Conservation (phyloP, 2,113 vertebrate species). For the Nerophis ophidion region DNA sequence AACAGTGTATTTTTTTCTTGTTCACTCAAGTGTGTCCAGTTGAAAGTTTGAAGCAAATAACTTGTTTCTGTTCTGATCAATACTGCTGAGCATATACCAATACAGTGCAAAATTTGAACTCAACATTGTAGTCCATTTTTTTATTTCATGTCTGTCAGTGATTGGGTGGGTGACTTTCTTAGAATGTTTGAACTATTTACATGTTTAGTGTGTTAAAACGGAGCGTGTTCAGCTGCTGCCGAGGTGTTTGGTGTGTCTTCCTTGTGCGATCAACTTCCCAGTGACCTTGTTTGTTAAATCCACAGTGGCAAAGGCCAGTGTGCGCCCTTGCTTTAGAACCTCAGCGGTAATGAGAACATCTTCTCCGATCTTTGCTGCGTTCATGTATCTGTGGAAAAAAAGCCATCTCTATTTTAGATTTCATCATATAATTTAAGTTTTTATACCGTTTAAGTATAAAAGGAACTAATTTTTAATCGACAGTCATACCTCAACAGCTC, state of each 20-base stretch:
- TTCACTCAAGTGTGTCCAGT: slow-evolving; percentile 61
- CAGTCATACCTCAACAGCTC: no score
- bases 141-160: slow-evolving; percentile 43
- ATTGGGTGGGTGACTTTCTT: no score
- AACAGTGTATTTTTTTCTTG: slow-evolving; percentile 57
- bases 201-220: no score
- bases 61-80: slow-evolving; percentile 58
- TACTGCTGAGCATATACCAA: slow-evolving; percentile 70
- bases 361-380: slow-evolving; percentile 88
- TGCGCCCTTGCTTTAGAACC: slow-evolving; percentile 86
- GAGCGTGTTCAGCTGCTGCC: slow-evolving; percentile 57
- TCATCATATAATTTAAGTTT: no score
- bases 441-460: no score
- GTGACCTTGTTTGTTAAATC: slow-evolving; percentile 86
- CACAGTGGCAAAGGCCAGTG: slow-evolving; percentile 84
- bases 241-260: slow-evolving; percentile 90
- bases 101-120: slow-evolving; percentile 64
- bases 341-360: slow-evolving; percentile 89
- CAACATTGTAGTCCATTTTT: slow-evolving; percentile 45
- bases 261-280: slow-evolving; percentile 89
- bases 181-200: no score
- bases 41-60: slow-evolving; percentile 50
- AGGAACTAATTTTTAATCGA: no score
- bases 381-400: slow-evolving; percentile 78
- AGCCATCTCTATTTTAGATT: not conserved